Evolutionary conservation across 2,888 invertebrate species (phyloP), one percentile per base, ranked within the genome.

Genomic region (Allacma fusca): DNA sequence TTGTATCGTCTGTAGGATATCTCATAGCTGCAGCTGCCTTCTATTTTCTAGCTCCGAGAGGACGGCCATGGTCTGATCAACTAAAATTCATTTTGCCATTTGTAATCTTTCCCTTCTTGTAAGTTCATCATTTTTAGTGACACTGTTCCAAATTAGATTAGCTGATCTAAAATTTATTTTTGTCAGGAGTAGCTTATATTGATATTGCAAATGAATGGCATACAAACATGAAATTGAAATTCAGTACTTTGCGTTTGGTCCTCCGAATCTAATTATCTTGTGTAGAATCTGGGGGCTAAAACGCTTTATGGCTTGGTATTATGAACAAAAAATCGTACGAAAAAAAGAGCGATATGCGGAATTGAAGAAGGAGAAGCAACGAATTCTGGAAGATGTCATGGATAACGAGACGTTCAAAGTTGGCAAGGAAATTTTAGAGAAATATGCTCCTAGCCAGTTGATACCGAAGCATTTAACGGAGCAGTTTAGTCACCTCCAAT

Each of bases 371-470:
- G 91, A 95, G 85, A 97, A 95, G 86, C 93, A 92, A 86, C 92
- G 93, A 86, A 92, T 98, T 81, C 88, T 99, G 77, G 97, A 98
- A 85, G 93, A 95, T 86, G 97, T 99, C 43, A 97, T 95, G 92
- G 97, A 98, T 86, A 98, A 93, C 50, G 98, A 98, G 88, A 98
- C 97, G 0, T 99, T 97, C 86, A 98, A 98, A 89, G 94, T 92
- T 85, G 96, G 96, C 5, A 94, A 93, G 87, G 92, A 93, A 86
- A 94, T 97, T 83, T 88, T 97, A 77, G 93, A 95, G 87, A 94
- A 93, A 86, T 96, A 92, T 88, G 96, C 92, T 79, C 91, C 92
- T 26, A 91, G 91, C 82, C 89, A 89, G 83, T 85, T 90, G 23
- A 85, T 85, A 23, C 85, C 84, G 57, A 83, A 84, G 64, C 82